These are phyloP conservation scores for Hiodon tergisus DNA, from an alignment of 2,113 vertebrate genomes.

Conservation along the genomic window DNA sequence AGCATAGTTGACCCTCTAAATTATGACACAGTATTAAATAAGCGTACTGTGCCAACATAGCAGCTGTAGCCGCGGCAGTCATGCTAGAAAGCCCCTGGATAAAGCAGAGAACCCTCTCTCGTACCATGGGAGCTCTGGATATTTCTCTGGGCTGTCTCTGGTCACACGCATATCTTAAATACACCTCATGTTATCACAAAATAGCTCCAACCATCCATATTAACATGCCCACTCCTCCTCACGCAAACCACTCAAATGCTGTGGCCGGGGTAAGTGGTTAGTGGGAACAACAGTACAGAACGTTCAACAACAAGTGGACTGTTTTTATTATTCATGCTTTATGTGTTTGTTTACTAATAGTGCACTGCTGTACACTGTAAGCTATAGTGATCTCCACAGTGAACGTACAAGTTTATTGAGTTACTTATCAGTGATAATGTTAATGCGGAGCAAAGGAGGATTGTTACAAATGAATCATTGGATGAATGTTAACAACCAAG, in stretches of 20 bases:
- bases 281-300: not conserved
- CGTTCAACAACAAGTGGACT: not conserved
- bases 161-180: slow-evolving; percentile 20
- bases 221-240: not conserved
- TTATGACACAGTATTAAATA: slow-evolving; percentile 36
- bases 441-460: slow-evolving; percentile 1
- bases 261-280: slow-evolving; percentile 17
- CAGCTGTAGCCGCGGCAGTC: slow-evolving; percentile 50
- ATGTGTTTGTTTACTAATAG: slow-evolving; percentile 17
- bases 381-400: not conserved
- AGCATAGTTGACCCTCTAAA: slow-evolving; percentile 28
- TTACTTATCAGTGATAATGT: slow-evolving; percentile 5
- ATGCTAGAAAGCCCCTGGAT: slow-evolving; percentile 34
- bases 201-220: not conserved
- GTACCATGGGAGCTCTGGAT: slow-evolving; percentile 28
- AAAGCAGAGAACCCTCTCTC: slow-evolving; percentile 32
- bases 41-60: slow-evolving; percentile 34
- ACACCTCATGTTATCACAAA: slow-evolving; percentile 27
- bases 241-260: not conserved
- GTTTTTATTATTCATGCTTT: not conserved
- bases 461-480: slow-evolving; percentile 12
- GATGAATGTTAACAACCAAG: slow-evolving; percentile 7
- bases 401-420: slow-evolving; percentile 13
- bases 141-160: slow-evolving; percentile 24
- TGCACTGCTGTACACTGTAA: slow-evolving; percentile 7